Conservation (phyloP, 2,113 vertebrate genomes). For the Microcebus murinus region DNA sequence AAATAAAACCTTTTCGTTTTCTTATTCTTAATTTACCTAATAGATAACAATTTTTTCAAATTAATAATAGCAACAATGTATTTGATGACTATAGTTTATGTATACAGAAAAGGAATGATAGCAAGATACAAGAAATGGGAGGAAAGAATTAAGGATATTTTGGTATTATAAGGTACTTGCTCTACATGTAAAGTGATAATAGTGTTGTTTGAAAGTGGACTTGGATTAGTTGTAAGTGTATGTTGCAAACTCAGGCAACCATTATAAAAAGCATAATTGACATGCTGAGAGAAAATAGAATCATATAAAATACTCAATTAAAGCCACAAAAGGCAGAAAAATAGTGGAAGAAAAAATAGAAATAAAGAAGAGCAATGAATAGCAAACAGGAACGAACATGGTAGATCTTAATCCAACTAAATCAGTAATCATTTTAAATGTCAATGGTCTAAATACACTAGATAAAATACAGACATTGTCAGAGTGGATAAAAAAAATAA, state of each 20-base stretch:
- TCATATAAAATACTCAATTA: neutral
- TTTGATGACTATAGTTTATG: neutral
- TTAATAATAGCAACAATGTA: neutral
- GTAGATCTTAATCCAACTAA: neutral
- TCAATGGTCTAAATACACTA: neutral
- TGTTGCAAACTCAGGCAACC: neutral
- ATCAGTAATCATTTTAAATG: neutral
- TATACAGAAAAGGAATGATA: neutral
- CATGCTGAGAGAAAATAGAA: neutral
- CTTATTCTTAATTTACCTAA: neutral
- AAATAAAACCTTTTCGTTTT: neutral
- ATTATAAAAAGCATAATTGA: neutral
- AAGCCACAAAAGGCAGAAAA: neutral
- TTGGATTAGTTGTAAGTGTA: neutral
- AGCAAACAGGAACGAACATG: neutral
- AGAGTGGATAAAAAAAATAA: neutral
- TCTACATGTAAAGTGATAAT: neutral
- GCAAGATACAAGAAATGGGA: neutral
- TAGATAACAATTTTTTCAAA: neutral
- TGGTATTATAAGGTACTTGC: neutral
- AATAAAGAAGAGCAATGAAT: neutral
- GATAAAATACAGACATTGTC: neutral
- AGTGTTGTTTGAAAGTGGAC: neutral
- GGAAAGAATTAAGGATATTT: neutral
- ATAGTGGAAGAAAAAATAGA: neutral